phyloP scores from a whole-genome alignment of 2,797 vertebrate genomes.

The Hybognathus amarus region DNA sequence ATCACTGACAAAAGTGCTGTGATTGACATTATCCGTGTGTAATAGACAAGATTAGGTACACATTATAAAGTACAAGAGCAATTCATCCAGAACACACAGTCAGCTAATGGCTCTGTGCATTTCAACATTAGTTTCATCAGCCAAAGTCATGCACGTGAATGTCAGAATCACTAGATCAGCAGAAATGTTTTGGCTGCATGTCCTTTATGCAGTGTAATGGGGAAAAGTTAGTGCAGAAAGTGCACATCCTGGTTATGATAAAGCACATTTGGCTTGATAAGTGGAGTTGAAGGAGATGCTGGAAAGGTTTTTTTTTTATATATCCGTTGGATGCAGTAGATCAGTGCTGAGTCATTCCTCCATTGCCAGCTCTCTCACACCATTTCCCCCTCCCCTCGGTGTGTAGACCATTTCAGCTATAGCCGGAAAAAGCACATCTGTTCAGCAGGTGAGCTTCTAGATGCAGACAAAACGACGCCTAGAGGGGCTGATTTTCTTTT shows the following conservation, averaged over 20 bases:
- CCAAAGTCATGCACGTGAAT: constrained; percentile 1
- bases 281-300: background rate
- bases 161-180: constrained; percentile 19
- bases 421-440: background rate
- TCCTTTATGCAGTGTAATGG: constrained; percentile 4
- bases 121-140: constrained; percentile 16
- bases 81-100: constrained; percentile 33
- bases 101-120: constrained; percentile 1
- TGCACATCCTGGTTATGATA: constrained; percentile 17
- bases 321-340: background rate
- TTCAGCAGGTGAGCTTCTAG: background rate
- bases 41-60: constrained; percentile 43
- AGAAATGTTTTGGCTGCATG: background rate
- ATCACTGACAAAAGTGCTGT: constrained; percentile 11
- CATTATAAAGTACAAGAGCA: constrained; percentile 71
- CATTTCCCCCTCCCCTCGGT: background rate
- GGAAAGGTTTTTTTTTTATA: background rate
- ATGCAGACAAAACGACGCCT: background rate
- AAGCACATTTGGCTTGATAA: background rate
- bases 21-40: constrained; percentile 17
- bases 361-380: background rate
- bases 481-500: background rate
- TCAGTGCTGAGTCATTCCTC: constrained; percentile 50
- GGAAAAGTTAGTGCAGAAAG: background rate
- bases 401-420: background rate